Evolutionary conservation across 2,113 vertebrate genomes (phyloP).

Genomic region (Lepus americanus): DNA sequence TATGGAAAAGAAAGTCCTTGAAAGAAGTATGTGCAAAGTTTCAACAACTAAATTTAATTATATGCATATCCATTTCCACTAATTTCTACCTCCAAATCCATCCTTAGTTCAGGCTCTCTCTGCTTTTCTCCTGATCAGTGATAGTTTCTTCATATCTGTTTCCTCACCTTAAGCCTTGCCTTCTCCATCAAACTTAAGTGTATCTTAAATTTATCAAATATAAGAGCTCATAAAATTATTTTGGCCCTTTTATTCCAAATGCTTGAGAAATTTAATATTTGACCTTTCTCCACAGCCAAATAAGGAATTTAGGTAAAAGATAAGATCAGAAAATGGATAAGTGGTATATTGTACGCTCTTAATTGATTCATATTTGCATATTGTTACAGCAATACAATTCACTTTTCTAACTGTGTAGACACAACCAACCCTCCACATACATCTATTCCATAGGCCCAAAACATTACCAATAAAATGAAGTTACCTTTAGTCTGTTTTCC

Average conservation of each 20-base stretch:
- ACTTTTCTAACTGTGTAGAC: not conserved
- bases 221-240: not conserved
- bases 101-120: not conserved
- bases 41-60: not conserved
- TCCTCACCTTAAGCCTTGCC: not conserved
- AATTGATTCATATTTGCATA: not conserved
- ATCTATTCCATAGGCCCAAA: not conserved
- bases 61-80: not conserved
- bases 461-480: not conserved
- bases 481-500: slow-evolving; percentile 96
- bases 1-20: not conserved
- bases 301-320: slow-evolving; percentile 12
- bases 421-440: not conserved
- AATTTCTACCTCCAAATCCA: not conserved
- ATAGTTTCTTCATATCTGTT: not conserved
- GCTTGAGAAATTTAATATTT: not conserved
- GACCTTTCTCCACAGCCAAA: not conserved
- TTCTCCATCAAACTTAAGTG: not conserved
- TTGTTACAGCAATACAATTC: not conserved
- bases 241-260: slow-evolving; percentile 2
- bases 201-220: not conserved
- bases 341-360: not conserved
- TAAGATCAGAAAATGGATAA: not conserved
- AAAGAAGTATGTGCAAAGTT: not conserved
- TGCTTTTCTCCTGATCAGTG: not conserved